Evolutionary conservation across 2,797 vertebrate species (phyloP), one percentile per base, ranked within the genome.

Genomic region (Neosilurus mollespiculum): DNA sequence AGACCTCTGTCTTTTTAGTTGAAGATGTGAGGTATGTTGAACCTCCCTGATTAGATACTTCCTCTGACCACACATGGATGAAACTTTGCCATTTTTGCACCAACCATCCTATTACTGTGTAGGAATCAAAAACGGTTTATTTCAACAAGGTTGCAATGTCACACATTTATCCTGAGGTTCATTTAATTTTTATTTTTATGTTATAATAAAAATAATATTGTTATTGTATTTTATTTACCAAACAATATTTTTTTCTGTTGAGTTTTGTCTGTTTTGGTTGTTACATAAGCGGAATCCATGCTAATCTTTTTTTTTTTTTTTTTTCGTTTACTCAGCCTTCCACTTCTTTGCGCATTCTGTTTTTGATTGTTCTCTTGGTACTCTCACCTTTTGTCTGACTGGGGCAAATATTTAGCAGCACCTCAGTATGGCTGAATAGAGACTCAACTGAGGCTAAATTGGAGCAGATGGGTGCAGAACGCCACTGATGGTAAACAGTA

Each of bases 401-500:
- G 75, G 66, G 81, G 61, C 85, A 89, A 89, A 89, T 87, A 89
- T 89, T 89, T 87, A 86, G 84, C 75, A 81, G 70, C 65, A 86
- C 77, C 86, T 88, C 81, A 82, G 82, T 77, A 59, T 79, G 82
- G 58, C 16, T 88, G 86, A 88, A 88, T 88, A 87, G 78, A 67
- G 84, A 79, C 67, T 86, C 70, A 88, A 87, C 87, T 86, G 78
- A 73, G 84, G 78, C 65, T 88, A 75, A 87, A 88, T 88, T 88
- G 81, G 64, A 83, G 83, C 81, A 89, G 86, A 85, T 87, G 86
- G 85, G 73, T 86, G 73, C 81, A 62, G 81, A 83, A 85, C 58
- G 20, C 78, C 49, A 69, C 58, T 75, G 83, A 80, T 80, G 64
- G 87, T 84, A 89, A 87, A 89, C 86, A 88, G 58, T 72, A 78